A percentile compares a stretch with the other conserved stretches of the same genome.
phyloP scores from a whole-genome alignment of 2,797 vertebrate species.

The Gallinago nigripennis region DNA sequence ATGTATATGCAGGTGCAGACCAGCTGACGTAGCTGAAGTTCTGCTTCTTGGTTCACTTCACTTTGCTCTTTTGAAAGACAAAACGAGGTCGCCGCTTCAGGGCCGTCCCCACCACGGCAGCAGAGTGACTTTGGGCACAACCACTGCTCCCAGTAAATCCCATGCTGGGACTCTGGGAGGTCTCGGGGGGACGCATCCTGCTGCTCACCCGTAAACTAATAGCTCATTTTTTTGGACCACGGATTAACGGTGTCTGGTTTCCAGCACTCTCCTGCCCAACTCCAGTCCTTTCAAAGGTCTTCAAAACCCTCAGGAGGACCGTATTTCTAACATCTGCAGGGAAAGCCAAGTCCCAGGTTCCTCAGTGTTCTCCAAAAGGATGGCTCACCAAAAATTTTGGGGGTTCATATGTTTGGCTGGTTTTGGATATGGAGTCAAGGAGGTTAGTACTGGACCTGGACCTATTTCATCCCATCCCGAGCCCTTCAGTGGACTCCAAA shows the following conservation, averaged over 20 bases:
- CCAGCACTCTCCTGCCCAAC: neutral
- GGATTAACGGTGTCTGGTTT: neutral
- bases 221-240: neutral
- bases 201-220: neutral
- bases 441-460: neutral
- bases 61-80: neutral
- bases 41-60: neutral
- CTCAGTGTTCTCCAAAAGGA: neutral
- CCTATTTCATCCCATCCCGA: neutral
- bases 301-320: neutral
- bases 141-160: neutral
- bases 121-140: neutral
- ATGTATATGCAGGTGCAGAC: neutral
- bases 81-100: neutral
- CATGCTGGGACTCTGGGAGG: neutral
- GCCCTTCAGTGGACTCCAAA: neutral
- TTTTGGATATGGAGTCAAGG: neutral
- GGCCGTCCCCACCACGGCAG: fast-evolving
- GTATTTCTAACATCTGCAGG: neutral
- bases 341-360: neutral
- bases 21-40: neutral
- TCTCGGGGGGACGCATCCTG: neutral
- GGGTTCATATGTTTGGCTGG: neutral
- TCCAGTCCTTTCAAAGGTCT: neutral
- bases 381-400: neutral